phyloP scores from a whole-genome alignment of 2,888 invertebrate genomes.

The Heterodera filipjevi region DNA sequence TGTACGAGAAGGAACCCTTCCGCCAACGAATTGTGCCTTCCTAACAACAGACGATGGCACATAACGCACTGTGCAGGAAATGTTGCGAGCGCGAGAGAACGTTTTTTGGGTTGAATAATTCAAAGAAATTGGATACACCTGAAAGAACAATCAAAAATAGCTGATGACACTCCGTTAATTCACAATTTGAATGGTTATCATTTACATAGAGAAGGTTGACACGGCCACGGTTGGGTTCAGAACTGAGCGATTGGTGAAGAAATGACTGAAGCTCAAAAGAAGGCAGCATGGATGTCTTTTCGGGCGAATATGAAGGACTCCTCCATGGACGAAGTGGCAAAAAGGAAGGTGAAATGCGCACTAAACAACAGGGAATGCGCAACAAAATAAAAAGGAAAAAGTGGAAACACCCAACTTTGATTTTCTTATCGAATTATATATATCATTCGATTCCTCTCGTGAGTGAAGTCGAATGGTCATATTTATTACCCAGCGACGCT shows the following conservation, averaged over 20 bases:
- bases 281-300: conserved; percentile 67
- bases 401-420: too few species aligned
- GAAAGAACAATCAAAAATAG: neutral
- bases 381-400: too few species aligned
- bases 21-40: neutral
- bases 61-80: conserved; percentile 86
- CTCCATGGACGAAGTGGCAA: conserved; percentile 72
- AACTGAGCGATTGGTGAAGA: conserved; percentile 55
- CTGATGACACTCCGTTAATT: too few species aligned
- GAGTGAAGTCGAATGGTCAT: too few species aligned
- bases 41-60: conserved; percentile 65
- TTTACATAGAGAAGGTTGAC: conserved; percentile 80
- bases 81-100: conserved; percentile 80
- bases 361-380: conserved; percentile 20
- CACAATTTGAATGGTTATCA: neutral
- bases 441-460: too few species aligned
- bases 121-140: conserved; percentile 78
- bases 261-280: conserved; percentile 86
- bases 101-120: conserved; percentile 59
- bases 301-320: conserved; percentile 6
- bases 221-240: conserved; percentile 28
- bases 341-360: conserved; percentile 81
- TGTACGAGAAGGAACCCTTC: neutral
- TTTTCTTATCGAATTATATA: too few species aligned
- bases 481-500: too few species aligned